phyloP scores from a whole-genome alignment of 2,797 vertebrate genomes.

The Eulemur albifrons region DNA sequence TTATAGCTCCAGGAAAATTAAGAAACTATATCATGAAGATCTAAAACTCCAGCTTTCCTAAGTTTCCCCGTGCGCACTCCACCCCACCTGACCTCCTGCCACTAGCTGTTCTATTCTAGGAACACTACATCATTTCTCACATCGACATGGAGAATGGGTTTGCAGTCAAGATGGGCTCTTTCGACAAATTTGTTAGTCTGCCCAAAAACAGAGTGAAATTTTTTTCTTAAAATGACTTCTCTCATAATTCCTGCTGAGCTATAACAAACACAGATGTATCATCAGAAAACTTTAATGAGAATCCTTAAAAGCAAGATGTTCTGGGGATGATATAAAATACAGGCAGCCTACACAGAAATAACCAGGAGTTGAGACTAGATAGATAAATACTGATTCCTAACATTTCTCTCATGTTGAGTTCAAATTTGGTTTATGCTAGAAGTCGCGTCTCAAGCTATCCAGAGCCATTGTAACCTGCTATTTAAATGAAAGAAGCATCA shows the following conservation, averaged over 20 bases:
- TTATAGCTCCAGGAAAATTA: neutral
- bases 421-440: neutral
- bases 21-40: neutral
- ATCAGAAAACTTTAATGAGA: neutral
- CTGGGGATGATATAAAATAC: neutral
- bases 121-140: neutral
- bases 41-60: neutral
- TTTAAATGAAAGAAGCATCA: neutral
- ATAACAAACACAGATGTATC: neutral
- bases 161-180: neutral
- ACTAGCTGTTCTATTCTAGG: neutral
- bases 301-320: neutral
- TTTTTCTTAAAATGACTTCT: conserved; percentile 14
- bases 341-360: neutral
- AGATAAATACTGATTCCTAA: neutral
- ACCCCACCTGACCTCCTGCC: neutral
- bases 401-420: neutral
- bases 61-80: rapidly evolving
- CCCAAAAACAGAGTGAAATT: neutral
- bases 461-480: neutral
- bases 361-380: neutral
- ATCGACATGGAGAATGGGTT: neutral
- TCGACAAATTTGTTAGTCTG: neutral
- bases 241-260: neutral
- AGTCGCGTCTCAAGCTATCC: neutral